Base-by-base conservation (phyloP, 2,888 invertebrate genomes). In the Coleophora deauratella region DNA sequence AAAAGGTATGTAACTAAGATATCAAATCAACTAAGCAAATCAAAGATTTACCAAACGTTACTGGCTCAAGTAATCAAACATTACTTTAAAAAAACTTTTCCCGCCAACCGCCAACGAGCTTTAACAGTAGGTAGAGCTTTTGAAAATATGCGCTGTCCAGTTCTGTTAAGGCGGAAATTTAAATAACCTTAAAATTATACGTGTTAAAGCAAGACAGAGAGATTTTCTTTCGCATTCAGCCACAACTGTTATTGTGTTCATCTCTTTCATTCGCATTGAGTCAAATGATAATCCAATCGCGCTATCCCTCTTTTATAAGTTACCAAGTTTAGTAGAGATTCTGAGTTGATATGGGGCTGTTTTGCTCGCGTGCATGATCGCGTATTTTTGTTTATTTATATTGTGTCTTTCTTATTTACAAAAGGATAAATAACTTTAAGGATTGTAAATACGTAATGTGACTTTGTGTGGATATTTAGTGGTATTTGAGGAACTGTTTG, bases 81-180 rank as follows among this genome's bases (percentile, higher is more conserved):
- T 27, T 34, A 41, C 21, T 6, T 21, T 21, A 21, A 13, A 43
- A 50, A 48, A 49, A 59, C 57, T 54, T 70, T 76, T 76, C 75
- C 75, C 75, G 75, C 75, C 75, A 72, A 67, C 59, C 64, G 21
- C 21, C 53, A 45, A 57, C 51, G 58, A 40, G 31, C 41, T 35
- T 36, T 35, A 44, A n/a, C n/a, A n/a, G n/a, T n/a, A n/a, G 21
- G 35, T 43, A 30, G 37, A 50, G 46, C 49, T 55, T 50, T 44
- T 27, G 14, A 14, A 27, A 30, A 13, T 12, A 8, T 8, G 0
- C 45, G 45, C 49, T 7, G 27, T 41, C 42, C 0, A 1, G 0
- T 0, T 0, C 0, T 1, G 21, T 34, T 41, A 57, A 35, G 43
- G 44, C 44, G 27, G 9, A 37, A 34, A 45, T 40, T 52, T 27